phyloP scores from a whole-genome alignment of 2,888 invertebrate genomes.

The Sarcophaga carnaria region DNA sequence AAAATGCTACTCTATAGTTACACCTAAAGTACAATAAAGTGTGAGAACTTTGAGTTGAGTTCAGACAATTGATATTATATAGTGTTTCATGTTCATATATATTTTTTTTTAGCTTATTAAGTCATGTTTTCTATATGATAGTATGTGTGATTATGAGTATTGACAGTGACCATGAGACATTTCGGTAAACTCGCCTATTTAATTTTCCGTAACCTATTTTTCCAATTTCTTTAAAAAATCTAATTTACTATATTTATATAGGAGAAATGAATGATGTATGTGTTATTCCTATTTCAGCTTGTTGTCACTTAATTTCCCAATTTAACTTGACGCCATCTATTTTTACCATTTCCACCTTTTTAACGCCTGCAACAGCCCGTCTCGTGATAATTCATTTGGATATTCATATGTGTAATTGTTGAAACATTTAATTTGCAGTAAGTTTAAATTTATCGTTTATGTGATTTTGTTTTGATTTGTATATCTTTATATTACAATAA shows the following conservation, averaged over 20 bases:
- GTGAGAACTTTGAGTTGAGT: conserved; percentile 63
- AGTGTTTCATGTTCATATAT: conserved; percentile 39
- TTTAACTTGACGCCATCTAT: too few relatives aligned
- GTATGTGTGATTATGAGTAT: conserved; percentile 19
- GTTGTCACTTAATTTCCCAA: background rate
- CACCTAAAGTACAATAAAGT: conserved; percentile 57
- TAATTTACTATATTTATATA: too few relatives aligned
- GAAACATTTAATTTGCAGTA: too few relatives aligned
- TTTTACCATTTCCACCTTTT: too few relatives aligned
- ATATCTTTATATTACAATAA: background rate
- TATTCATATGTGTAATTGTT: too few relatives aligned
- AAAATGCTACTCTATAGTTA: conserved; percentile 41
- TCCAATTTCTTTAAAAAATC: conserved; percentile 15
- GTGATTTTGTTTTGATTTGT: background rate
- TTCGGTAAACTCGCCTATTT: conserved; percentile 39
- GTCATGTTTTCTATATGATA: background rate
- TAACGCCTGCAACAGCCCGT: too few relatives aligned
- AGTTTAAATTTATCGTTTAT: too few relatives aligned
- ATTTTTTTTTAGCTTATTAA: conserved; percentile 18
- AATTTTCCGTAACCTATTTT: conserved; percentile 43
- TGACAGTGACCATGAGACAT: conserved; percentile 53
- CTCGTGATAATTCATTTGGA: too few relatives aligned
- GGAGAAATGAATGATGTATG: background rate
- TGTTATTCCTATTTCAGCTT: background rate
- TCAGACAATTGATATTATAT: conserved; percentile 60